Conservation (phyloP, 1,140 invertebrate genomes). For the Goniozus legneri region DNA sequence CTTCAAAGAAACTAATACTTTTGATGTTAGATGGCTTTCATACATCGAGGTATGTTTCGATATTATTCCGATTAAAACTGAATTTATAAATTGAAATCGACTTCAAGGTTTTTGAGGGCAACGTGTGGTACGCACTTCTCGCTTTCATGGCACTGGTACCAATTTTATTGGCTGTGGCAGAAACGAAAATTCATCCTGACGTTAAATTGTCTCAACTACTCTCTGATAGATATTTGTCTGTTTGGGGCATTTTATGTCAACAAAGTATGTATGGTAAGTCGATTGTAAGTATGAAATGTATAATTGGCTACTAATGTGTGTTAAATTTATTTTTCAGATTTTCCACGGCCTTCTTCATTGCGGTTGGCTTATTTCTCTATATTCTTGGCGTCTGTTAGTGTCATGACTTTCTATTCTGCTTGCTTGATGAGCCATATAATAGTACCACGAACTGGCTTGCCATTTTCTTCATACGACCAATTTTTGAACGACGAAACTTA, state of each 20-base stretch:
- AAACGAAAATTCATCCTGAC: neutral
- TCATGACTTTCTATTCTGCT: slow-evolving; percentile 17
- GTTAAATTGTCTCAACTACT: neutral
- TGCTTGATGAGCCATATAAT: slow-evolving; percentile 29
- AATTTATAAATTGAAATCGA: no score
- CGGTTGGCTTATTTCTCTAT: slow-evolving; percentile 19
- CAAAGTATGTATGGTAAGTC: slow-evolving; percentile 27
- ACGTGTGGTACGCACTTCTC: neutral
- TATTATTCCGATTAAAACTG: no score
- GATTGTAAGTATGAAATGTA: slow-evolving; percentile 7
- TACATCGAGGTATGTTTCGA: slow-evolving; percentile 35
- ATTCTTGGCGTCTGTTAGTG: slow-evolving; percentile 5
- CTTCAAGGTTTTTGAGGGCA: neutral
- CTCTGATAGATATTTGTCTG: slow-evolving; percentile 19
- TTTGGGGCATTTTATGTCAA: slow-evolving; percentile 37
- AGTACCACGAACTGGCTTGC: slow-evolving; percentile 1
- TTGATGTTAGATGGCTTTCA: slow-evolving; percentile 25
- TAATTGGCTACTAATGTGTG: no score
- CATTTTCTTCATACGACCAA: slow-evolving; percentile 21
- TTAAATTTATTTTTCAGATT: slow-evolving; percentile 9
- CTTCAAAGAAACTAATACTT: no score
- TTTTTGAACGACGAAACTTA: slow-evolving; percentile 23
- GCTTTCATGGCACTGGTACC: neutral
- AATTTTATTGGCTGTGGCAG: no score
- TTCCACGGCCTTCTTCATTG: slow-evolving; percentile 13